These are phyloP conservation scores for Agrotis segetum DNA, from an alignment of 2,888 invertebrate genomes.

Conservation along the genomic window DNA sequence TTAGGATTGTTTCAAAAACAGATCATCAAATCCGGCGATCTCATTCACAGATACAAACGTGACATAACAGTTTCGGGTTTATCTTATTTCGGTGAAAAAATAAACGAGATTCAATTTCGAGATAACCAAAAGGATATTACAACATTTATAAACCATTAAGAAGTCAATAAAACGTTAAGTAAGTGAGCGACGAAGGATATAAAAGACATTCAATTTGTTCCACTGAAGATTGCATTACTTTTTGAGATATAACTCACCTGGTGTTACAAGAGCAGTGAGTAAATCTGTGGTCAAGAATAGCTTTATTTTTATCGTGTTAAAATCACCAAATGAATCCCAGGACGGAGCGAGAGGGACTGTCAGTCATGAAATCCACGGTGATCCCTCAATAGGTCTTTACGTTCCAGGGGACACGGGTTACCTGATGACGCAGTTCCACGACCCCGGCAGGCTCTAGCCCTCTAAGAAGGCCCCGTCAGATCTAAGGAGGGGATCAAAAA, in stretches of 20 bases:
- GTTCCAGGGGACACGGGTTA: no score
- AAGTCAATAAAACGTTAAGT: conserved; percentile 34
- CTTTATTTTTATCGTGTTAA: no score
- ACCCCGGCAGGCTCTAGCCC: no score
- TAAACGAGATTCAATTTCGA: conserved; percentile 33
- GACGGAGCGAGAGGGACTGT: no score
- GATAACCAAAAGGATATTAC: conserved; percentile 36
- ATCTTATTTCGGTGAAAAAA: conserved; percentile 3
- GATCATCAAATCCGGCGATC: background rate
- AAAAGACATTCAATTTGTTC: conserved; percentile 16
- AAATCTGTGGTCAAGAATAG: background rate
- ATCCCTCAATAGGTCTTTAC: no score
- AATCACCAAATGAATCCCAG: no score
- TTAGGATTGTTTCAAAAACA: background rate
- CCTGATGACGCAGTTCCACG: no score
- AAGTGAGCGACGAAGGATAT: conserved; percentile 12
- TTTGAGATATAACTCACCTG: background rate
- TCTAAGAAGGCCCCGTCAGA: no score
- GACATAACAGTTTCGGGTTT: conserved; percentile 2
- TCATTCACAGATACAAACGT: background rate
- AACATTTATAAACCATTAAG: conserved; percentile 30
- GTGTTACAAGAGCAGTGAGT: background rate
- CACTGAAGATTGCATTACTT: conserved; percentile 24
- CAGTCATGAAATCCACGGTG: no score
- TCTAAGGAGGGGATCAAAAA: no score